Evolutionary conservation across 2,888 invertebrate genomes (phyloP).

Genomic region (Branchipolynoe longqiensis): DNA sequence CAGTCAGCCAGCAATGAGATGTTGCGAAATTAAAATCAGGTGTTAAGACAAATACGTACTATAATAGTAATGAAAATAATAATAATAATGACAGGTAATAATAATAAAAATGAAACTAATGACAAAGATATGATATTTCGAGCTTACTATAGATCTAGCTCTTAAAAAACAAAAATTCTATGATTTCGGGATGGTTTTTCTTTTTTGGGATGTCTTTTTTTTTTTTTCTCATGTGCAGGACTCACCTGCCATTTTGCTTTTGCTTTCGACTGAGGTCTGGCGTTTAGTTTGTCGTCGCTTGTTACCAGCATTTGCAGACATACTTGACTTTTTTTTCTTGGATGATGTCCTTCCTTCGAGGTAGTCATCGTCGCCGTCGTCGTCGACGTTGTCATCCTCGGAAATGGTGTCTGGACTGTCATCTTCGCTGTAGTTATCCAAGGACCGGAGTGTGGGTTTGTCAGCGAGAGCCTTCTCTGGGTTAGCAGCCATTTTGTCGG

Average conservation of each 20-base stretch:
- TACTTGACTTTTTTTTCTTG: conserved; percentile 52
- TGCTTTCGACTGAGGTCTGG: conserved; percentile 71
- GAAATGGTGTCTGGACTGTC: conserved; percentile 44
- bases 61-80: neutral
- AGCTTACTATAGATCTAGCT: neutral
- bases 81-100: conserved; percentile 15
- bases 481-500: neutral
- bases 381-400: conserved; percentile 32
- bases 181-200: neutral
- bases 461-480: neutral
- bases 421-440: conserved; percentile 45
- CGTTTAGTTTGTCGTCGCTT: conserved; percentile 67
- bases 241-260: conserved; percentile 75
- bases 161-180: too few species aligned
- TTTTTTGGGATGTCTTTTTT: neutral
- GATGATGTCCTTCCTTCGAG: neutral
- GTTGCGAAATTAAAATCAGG: conserved; percentile 52
- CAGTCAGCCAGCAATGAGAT: conserved; percentile 51
- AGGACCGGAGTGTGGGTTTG: neutral
- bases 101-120: neutral
- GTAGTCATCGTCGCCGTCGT: neutral
- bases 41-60: conserved; percentile 37
- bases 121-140: conserved; percentile 1
- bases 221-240: conserved; percentile 35
- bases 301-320: conserved; percentile 44